Evolutionary conservation across 2,888 invertebrate species (phyloP).

Genomic region (Helobdella robusta): DNA sequence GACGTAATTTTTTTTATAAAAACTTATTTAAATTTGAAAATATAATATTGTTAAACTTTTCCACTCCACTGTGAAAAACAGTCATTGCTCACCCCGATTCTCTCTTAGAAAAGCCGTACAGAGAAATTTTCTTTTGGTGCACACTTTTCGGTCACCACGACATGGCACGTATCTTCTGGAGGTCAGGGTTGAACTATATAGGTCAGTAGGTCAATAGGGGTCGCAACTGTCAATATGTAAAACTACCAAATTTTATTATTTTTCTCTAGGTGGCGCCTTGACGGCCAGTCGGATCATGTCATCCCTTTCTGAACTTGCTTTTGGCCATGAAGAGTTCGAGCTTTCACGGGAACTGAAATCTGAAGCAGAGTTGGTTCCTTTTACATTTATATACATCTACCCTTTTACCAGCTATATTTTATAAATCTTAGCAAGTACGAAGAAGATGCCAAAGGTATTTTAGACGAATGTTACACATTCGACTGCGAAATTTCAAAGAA

Average conservation of each 20-base stretch:
- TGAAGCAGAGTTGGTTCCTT: constrained; percentile 23
- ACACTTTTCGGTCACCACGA: constrained; percentile 44
- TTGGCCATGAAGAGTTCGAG: constrained; percentile 44
- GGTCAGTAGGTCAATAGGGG: constrained; percentile 37
- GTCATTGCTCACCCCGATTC: neutral
- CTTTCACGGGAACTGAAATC: constrained; percentile 39
- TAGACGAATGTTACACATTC: constrained; percentile 43
- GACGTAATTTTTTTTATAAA: too few species aligned
- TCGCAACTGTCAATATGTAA: too few species aligned
- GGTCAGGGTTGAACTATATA: constrained; percentile 43
- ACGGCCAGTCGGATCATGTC: constrained; percentile 42
- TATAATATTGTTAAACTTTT: too few species aligned
- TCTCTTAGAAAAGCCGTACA: constrained; percentile 39
- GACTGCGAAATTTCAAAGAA: constrained; percentile 42
- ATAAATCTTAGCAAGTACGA: constrained; percentile 41
- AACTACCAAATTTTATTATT: too few species aligned
- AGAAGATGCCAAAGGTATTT: constrained; percentile 41
- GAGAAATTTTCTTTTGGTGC: constrained; percentile 48
- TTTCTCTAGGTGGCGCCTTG: constrained; percentile 40
- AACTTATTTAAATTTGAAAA: too few species aligned
- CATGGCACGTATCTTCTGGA: constrained; percentile 47
- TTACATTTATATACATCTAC: neutral
- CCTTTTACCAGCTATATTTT: neutral
- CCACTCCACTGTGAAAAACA: neutral
- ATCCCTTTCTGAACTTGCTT: constrained; percentile 40